A percentile compares a stretch with the other conserved stretches of the same genome.
These are phyloP conservation scores for Heterodera filipjevi DNA, from an alignment of 2,888 invertebrate genomes.

Conservation along the genomic window DNA sequence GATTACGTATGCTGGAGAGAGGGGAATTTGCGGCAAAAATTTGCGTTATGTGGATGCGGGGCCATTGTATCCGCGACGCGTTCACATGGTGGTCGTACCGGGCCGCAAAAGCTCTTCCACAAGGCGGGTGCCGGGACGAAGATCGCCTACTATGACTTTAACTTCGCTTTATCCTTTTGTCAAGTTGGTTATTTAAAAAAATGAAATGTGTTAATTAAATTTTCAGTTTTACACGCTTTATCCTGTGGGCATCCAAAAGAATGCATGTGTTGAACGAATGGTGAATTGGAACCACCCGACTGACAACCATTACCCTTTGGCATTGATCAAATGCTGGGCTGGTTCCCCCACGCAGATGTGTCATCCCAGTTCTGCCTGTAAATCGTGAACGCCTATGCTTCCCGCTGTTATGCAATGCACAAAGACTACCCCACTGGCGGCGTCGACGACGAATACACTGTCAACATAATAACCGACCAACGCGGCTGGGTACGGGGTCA, in stretches of 20 bases:
- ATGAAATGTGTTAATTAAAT: neutral
- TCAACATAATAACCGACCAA: neutral
- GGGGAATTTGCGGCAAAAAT: neutral
- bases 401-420: neutral
- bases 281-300: neutral
- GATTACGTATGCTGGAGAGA: neutral
- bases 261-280: neutral
- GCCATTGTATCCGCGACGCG: neutral
- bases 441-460: neutral
- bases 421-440: neutral
- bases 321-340: slow-evolving; percentile 25
- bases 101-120: too few species aligned
- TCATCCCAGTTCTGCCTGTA: slow-evolving; percentile 20
- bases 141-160: too few species aligned
- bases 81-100: neutral
- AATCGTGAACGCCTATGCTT: slow-evolving; percentile 12
- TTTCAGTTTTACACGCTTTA: slow-evolving; percentile 18
- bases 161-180: too few species aligned
- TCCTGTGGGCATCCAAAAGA: slow-evolving; percentile 24
- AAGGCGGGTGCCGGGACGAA: too few species aligned
- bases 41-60: neutral
- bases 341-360: neutral
- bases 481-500: slow-evolving; percentile 12
- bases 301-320: neutral
- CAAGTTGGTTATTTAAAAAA: too few species aligned